phyloP scores from a whole-genome alignment of 2,797 vertebrate species.

The Pagetopsis macropterus region DNA sequence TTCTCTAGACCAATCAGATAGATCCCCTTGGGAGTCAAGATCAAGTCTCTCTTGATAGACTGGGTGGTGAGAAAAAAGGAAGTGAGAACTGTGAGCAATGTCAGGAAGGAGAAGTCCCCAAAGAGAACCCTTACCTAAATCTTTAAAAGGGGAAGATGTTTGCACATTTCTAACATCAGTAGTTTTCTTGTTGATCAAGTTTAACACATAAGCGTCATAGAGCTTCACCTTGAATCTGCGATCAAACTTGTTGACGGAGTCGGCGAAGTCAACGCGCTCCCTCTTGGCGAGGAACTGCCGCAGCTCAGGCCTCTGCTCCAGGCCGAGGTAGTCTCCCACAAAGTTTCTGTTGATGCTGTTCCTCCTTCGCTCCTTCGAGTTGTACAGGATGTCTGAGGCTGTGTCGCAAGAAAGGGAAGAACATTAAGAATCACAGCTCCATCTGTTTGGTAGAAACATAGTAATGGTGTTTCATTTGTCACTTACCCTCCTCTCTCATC shows the following conservation, averaged over 20 bases:
- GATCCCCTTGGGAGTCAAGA: slow-evolving; percentile 92
- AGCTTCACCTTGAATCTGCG: slow-evolving; percentile 93
- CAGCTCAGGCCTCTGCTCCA: slow-evolving; percentile 94
- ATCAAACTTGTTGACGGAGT: slow-evolving; percentile 95
- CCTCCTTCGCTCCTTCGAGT: slow-evolving; percentile 92
- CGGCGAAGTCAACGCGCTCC: slow-evolving; percentile 92
- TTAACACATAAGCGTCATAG: background rate
- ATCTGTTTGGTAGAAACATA: fast-evolving
- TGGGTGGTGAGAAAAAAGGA: slow-evolving; percentile 61
- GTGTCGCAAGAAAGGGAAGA: background rate
- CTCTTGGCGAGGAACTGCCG: slow-evolving; percentile 93
- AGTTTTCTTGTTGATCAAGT: background rate
- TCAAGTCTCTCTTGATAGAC: slow-evolving; percentile 95
- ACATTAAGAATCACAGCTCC: background rate
- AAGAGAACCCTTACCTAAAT: background rate
- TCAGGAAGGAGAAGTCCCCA: slow-evolving; percentile 41
- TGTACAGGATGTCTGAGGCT: slow-evolving; percentile 97
- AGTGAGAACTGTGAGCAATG: slow-evolving; percentile 23
- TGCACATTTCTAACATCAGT: background rate
- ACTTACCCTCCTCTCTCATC: slow-evolving; percentile 96
- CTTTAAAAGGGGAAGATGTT: background rate
- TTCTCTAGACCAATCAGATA: slow-evolving; percentile 97
- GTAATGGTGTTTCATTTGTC: background rate
- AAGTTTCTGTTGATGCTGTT: slow-evolving; percentile 99
- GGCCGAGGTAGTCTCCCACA: slow-evolving; percentile 95